Conservation (phyloP, 2,113 vertebrate species). For the Cichladusa arquata region DNA sequence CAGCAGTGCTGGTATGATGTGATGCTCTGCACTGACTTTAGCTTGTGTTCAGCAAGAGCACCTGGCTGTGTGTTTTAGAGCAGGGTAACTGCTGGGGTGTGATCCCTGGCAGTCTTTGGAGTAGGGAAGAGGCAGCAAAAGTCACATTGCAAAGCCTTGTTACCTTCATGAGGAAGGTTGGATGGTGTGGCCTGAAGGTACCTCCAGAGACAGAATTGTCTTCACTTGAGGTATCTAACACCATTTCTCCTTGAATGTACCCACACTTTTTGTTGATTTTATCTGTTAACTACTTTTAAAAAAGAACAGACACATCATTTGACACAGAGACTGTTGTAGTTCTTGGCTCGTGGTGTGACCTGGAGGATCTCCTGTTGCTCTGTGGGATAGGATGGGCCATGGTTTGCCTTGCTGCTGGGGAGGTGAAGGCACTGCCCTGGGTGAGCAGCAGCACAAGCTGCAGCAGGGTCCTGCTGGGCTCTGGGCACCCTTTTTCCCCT, state of each 20-base stretch:
- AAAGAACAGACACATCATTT: not conserved
- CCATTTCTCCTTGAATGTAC: not conserved
- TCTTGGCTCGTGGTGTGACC: not conserved
- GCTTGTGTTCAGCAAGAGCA: not conserved
- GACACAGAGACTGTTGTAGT: not conserved
- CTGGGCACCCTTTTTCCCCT: not conserved
- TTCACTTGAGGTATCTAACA: not conserved
- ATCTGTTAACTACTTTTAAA: not conserved
- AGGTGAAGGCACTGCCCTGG: rapidly evolving
- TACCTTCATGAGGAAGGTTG: not conserved
- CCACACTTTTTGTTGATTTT: not conserved
- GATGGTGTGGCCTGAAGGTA: rapidly evolving
- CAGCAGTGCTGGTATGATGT: not conserved
- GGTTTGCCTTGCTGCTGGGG: not conserved
- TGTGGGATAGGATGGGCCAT: rapidly evolving
- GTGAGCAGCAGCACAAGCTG: not conserved
- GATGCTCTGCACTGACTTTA: not conserved
- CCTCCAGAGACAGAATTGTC: not conserved
- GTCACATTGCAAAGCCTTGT: not conserved
- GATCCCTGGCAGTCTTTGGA: rapidly evolving
- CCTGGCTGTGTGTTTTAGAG: not conserved
- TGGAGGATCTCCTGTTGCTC: not conserved
- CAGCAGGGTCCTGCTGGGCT: not conserved
- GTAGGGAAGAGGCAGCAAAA: not conserved
- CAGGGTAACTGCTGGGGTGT: too few relatives aligned